Percentiles rank a stretch among this genome's conserved stretches.
These are phyloP conservation scores for Steinernema khuongi DNA, from an alignment of 1,140 invertebrate genomes.

Conservation along the genomic window DNA sequence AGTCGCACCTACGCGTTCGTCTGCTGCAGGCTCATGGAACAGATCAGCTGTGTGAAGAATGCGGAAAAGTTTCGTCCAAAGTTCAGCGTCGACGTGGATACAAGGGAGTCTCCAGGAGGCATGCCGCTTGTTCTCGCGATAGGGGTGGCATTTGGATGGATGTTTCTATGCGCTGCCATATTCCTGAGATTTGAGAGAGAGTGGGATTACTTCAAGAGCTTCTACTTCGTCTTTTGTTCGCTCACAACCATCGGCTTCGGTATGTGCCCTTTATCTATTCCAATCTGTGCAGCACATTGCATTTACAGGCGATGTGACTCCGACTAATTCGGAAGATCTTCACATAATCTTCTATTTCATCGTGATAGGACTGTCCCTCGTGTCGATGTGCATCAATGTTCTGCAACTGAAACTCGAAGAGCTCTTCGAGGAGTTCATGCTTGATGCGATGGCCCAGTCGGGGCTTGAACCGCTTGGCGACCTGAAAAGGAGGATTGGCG, in stretches of 20 bases:
- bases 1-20: not conserved
- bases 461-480: not conserved
- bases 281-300: not conserved
- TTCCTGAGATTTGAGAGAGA: constrained; percentile 57
- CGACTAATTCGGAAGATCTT: constrained; percentile 57
- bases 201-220: constrained; percentile 59
- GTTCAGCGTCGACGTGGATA: not conserved
- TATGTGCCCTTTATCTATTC: constrained; percentile 20
- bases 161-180: constrained; percentile 58
- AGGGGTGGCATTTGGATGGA: constrained; percentile 49
- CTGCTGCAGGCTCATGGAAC: constrained; percentile 46
- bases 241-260: constrained; percentile 57
- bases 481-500: not conserved
- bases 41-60: constrained; percentile 54
- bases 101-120: constrained; percentile 32
- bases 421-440: constrained; percentile 42
- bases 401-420: constrained; percentile 56
- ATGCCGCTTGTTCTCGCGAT: constrained; percentile 57
- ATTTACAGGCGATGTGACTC: constrained; percentile 53
- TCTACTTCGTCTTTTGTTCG: constrained; percentile 58
- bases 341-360: constrained; percentile 51
- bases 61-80: constrained; percentile 42
- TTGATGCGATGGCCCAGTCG: not conserved
- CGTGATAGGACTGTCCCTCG: constrained; percentile 54
- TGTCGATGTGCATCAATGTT: constrained; percentile 57